These are phyloP conservation scores for Trachurus trachurus DNA, from an alignment of 2,797 vertebrate genomes.

Conservation along the genomic window DNA sequence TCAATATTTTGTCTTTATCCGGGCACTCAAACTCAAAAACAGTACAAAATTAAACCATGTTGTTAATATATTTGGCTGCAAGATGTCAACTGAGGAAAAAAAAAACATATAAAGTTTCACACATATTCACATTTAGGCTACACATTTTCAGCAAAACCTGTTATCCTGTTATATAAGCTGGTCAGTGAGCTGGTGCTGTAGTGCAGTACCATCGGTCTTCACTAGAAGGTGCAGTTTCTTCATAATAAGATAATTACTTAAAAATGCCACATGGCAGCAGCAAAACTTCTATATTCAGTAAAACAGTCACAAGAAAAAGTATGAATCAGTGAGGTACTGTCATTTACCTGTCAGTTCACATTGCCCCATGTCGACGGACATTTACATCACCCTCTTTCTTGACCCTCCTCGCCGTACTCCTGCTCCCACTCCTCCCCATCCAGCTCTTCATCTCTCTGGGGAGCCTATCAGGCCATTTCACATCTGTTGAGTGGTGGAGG, in stretches of 20 bases:
- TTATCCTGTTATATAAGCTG: neutral
- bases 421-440: constrained; percentile 4
- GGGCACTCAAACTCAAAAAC: too few relatives aligned
- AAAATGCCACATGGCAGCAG: constrained; percentile 14
- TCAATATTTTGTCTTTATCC: neutral
- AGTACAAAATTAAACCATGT: too few relatives aligned
- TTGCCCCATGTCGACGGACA: neutral
- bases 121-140: too few relatives aligned
- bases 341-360: constrained; percentile 26
- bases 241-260: constrained; percentile 20
- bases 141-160: too few relatives aligned
- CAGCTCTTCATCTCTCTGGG: constrained; percentile 59
- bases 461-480: constrained; percentile 71
- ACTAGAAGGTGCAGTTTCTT: constrained; percentile 47
- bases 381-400: constrained; percentile 13
- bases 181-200: neutral
- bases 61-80: too few relatives aligned
- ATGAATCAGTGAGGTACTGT: constrained; percentile 15
- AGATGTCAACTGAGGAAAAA: too few relatives aligned
- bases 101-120: too few relatives aligned
- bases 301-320: constrained; percentile 20
- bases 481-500: constrained; percentile 73
- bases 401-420: neutral
- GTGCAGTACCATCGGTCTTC: constrained; percentile 40
- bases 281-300: constrained; percentile 12